Evolutionary conservation across 1,140 invertebrate species (phyloP).

Genomic region (Maniola jurtina): DNA sequence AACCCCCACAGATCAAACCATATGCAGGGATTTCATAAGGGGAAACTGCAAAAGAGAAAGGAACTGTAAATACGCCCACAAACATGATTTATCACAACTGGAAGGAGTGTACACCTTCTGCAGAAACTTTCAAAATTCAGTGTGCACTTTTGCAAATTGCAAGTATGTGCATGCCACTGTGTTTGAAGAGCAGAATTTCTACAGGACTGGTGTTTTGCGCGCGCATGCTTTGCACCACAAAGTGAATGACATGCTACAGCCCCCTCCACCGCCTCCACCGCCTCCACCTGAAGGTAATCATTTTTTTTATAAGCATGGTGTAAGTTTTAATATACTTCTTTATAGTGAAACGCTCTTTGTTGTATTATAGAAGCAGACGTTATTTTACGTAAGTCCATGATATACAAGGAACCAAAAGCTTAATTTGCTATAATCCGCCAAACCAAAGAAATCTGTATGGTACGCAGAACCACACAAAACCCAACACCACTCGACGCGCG

Average conservation of each 20-base stretch:
- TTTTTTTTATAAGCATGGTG: too few species aligned
- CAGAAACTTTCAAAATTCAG: slow-evolving; percentile 51
- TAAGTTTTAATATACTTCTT: too few species aligned
- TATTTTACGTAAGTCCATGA: too few species aligned
- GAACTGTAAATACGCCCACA: slow-evolving; percentile 49
- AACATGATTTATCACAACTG: slow-evolving; percentile 46
- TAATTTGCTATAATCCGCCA: too few species aligned
- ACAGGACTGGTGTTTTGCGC: slow-evolving; percentile 48
- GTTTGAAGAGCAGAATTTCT: slow-evolving; percentile 59
- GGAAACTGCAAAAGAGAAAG: slow-evolving; percentile 48
- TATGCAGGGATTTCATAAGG: slow-evolving; percentile 56
- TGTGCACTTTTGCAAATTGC: slow-evolving; percentile 45
- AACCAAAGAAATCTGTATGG: too few species aligned
- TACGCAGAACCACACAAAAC: too few species aligned
- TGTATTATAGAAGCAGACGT: too few species aligned
- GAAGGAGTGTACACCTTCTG: slow-evolving; percentile 53
- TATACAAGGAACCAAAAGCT: too few species aligned
- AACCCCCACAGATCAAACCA: background rate
- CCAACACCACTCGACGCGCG: too few species aligned
- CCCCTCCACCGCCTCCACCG: slow-evolving; percentile 33
- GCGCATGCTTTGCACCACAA: slow-evolving; percentile 42
- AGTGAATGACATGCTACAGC: slow-evolving; percentile 30
- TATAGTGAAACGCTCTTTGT: too few species aligned
- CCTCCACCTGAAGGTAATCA: slow-evolving; percentile 33
- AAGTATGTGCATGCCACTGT: slow-evolving; percentile 58